Base-by-base conservation (phyloP, 2,888 invertebrate species). In the Drosophila parthenogenetica region DNA sequence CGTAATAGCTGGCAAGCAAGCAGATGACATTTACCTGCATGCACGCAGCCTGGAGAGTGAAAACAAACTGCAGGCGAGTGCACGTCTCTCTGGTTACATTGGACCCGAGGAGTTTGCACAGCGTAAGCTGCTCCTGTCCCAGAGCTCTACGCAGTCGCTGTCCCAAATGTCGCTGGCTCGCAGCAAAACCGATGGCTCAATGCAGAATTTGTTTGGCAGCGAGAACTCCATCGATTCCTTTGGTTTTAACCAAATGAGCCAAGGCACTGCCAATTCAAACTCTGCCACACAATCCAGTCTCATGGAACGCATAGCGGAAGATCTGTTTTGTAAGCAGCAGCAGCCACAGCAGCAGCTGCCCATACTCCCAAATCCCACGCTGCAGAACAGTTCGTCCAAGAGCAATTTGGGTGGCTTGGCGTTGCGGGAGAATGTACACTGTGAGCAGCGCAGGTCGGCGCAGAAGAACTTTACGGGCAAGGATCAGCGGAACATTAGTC, bases 1-100 rank as follows among this genome's bases (percentile, higher is more conserved):
- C 0, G 95, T 95, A 13, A 94, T 95, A 65, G 94, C 94, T 86
- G 95, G 95, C 0, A 94, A 94, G 76, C 92, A 94, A 0, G 93
- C 94, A 2, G 95, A 95, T 42, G 95, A 95, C 51, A 94, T 95
- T 58, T 92, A 92, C 66, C 53, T 90, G 22, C 79, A 89, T 13
- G 92, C 91, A 2, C 89, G 90, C 54, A 74, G 76, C 3, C 89
- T 88, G 40, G 83, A 91, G 45, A 84, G 88, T 22, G 90, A 90
- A 19, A 77, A 77, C 5, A 90, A 86, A 62, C 81, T 81, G 0
- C 73, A 83, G 54, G 87, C 87, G 0, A 75, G 62, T n/a, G 77
- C 79, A 17, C 87, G 91, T 0, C 77, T 90, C 3, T 87, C 89
- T 0, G 91, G 92, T 19, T 92, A 92, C 65, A 91, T 91, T 53